phyloP scores from a whole-genome alignment of 2,113 vertebrate genomes.

The Cricetomys ansorgei region DNA sequence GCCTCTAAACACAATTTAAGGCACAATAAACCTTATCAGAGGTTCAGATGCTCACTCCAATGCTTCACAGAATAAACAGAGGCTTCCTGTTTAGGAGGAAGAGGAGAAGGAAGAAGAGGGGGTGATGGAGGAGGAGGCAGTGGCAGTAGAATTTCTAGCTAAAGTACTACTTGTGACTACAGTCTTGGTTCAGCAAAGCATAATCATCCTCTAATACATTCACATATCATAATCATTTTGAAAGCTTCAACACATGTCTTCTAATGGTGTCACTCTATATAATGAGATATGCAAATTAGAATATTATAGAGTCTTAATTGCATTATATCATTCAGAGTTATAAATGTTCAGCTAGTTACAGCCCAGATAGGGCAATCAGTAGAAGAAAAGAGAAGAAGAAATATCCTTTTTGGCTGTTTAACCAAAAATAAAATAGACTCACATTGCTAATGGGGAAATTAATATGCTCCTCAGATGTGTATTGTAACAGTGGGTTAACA shows the following conservation, averaged over 20 bases:
- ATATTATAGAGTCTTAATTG: constrained; percentile 71
- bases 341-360: constrained; percentile 70
- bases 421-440: constrained; percentile 68
- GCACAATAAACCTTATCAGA: not conserved
- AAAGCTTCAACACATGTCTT: constrained; percentile 80
- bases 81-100: not conserved
- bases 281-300: constrained; percentile 76
- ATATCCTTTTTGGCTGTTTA: constrained; percentile 76
- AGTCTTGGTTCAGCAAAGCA: constrained; percentile 17
- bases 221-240: constrained; percentile 72
- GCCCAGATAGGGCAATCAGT: constrained; percentile 70
- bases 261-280: constrained; percentile 74
- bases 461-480: constrained; percentile 61
- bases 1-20: not conserved
- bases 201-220: constrained; percentile 62
- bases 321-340: constrained; percentile 65
- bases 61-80: not conserved
- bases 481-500: constrained; percentile 55
- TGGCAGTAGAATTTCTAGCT: not conserved
- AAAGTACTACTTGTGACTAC: not conserved
- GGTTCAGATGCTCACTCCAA: not conserved
- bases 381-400: constrained; percentile 52
- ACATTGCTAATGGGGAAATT: constrained; percentile 44
- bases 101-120: not conserved
- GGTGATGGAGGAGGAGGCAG: not conserved